Evolutionary conservation across 2,113 vertebrate genomes (phyloP).

Genomic region (Mus pahari): DNA sequence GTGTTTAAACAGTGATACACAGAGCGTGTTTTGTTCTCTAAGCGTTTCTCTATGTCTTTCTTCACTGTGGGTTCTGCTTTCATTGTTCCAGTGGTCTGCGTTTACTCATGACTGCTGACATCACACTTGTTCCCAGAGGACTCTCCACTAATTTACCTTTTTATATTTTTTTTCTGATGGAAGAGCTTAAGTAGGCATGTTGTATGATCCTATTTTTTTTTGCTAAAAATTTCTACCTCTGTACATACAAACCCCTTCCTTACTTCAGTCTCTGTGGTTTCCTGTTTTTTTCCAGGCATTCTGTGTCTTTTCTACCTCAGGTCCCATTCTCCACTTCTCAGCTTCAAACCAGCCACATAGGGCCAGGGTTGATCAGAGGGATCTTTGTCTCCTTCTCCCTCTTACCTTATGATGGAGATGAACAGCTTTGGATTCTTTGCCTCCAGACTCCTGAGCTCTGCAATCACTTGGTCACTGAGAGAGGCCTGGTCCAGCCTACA

Average conservation of each 20-base stretch:
- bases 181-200: background rate
- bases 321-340: background rate
- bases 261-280: background rate
- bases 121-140: too few relatives aligned
- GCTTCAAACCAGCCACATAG: background rate
- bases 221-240: background rate
- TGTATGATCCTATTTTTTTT: background rate
- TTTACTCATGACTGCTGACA: background rate
- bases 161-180: background rate
- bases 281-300: background rate
- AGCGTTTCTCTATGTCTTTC: background rate
- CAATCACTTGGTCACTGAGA: background rate
- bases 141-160: background rate
- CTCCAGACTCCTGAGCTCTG: background rate
- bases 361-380: background rate
- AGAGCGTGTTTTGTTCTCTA: background rate
- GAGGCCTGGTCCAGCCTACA: slow-evolving; percentile 41
- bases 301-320: background rate
- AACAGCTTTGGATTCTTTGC: background rate
- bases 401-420: background rate
- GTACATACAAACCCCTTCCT: background rate
- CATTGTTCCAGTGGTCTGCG: background rate
- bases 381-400: background rate
- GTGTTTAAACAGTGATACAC: too few relatives aligned
- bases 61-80: background rate